These are phyloP conservation scores for Balearica regulorum DNA, from an alignment of 2,797 vertebrate genomes.

Conservation along the genomic window DNA sequence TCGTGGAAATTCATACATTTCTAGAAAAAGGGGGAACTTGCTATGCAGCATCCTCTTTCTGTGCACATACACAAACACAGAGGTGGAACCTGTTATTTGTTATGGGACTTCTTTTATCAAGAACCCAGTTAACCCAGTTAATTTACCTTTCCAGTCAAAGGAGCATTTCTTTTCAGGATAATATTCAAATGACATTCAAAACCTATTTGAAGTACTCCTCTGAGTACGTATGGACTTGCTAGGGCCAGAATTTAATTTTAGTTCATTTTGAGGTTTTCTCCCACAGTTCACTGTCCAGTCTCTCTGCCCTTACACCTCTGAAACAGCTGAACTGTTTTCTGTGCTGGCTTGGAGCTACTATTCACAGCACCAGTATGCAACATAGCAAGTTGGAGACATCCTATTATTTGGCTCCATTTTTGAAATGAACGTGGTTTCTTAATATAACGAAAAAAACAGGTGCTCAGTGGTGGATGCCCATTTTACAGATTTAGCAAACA, in stretches of 20 bases:
- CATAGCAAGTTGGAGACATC: background rate
- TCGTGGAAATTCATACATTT: background rate
- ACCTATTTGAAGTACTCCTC: background rate
- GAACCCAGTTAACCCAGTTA: background rate
- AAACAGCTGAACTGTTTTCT: background rate
- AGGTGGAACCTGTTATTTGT: background rate
- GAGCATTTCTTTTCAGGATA: background rate
- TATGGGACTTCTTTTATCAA: background rate
- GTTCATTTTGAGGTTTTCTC: background rate
- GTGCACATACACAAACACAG: background rate
- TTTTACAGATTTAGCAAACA: background rate
- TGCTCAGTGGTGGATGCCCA: background rate
- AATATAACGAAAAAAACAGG: background rate
- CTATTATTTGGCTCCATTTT: background rate
- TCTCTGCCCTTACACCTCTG: background rate
- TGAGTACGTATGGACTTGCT: background rate
- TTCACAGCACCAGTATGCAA: background rate
- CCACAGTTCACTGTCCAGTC: background rate
- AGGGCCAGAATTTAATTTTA: background rate
- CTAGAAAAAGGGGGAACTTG: background rate
- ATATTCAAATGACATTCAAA: background rate
- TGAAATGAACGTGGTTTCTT: background rate
- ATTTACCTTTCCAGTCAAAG: background rate
- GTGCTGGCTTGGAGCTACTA: background rate
- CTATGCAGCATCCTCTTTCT: background rate